Base-by-base conservation (phyloP, 2,888 invertebrate genomes). In the Plutella xylostella region DNA sequence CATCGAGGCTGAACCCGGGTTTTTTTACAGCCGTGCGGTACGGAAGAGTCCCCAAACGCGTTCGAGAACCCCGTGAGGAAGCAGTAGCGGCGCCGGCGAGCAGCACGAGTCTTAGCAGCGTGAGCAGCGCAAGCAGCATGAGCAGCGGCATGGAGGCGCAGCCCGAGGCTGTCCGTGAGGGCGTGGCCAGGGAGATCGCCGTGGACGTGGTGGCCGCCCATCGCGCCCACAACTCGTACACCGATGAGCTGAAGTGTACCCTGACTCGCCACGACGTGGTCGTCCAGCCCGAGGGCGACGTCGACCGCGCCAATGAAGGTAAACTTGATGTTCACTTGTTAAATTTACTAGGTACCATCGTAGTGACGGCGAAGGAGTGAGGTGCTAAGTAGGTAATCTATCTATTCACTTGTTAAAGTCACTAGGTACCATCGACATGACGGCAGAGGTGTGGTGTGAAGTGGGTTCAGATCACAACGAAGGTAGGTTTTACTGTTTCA, bases 41-140 rank as follows among this genome's bases (percentile, higher is more conserved):
- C 87, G 97, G 98, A 55, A 89, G 97, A 54, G 97, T 97, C 58
- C 97, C 98, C 52, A 98, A 97, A 79, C 87, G 96, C 60, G 90
- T 48, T 11, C 25, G 25, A 58, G 57, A 2, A 34, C 53, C 2
- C 48, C 51, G 51, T 65, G 54, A 49, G 61, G 53, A 11, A 57
- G n/a, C 6, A 11, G 14, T 4, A 17, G 52, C 3, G n/a, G 11
- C 34, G 34, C 17, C 34, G 7, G 7, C 15, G 18, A 4, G 9
- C 34, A 15, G 2, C 34, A 11, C 12, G 14, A 7, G 33, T 15
- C 14, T 6, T 3, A 11, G n/a, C 3, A n/a, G 14, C 11, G 15
- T n/a, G 2, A 7, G n/a, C 33, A 33, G n/a, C 33, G 6, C 14
- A n/a, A 33, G 33, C 33, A 14, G 7, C 11, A 33, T n/a, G 15